Percentiles rank a stretch among this genome's conserved stretches.
Conservation (phyloP, 1,140 invertebrate genomes). For the Mesaphorura yosii region DNA sequence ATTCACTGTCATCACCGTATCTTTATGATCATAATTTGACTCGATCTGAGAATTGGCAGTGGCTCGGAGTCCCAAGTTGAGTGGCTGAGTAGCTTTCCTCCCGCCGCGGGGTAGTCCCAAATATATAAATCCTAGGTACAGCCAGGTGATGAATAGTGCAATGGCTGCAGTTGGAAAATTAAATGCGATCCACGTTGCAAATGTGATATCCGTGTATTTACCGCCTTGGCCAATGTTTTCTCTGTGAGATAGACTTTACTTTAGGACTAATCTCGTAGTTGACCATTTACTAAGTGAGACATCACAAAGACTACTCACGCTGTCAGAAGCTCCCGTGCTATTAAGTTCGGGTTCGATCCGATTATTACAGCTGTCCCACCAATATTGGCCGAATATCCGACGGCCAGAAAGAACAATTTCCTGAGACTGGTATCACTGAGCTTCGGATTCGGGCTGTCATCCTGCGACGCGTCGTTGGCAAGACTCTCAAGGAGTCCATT, state of each 20-base stretch:
- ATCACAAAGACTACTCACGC: no score
- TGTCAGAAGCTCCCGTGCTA: constrained; percentile 42
- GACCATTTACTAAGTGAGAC: no score
- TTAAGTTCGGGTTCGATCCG: constrained; percentile 45
- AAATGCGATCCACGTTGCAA: constrained; percentile 16
- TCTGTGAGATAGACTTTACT: not conserved
- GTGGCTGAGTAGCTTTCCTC: no score
- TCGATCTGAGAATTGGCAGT: no score
- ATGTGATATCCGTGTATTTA: constrained; percentile 14
- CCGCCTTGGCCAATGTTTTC: constrained; percentile 11
- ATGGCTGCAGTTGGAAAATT: constrained; percentile 9
- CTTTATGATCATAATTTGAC: no score
- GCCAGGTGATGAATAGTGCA: constrained; percentile 11
- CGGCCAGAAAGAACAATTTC: constrained; percentile 48
- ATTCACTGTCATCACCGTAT: no score
- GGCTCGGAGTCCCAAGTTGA: no score
- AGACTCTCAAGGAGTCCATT: constrained; percentile 10
- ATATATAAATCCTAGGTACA: not conserved
- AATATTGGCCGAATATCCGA: constrained; percentile 45
- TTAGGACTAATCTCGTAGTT: no score
- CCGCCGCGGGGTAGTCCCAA: no score
- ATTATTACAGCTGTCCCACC: constrained; percentile 46
- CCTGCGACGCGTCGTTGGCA: not conserved
- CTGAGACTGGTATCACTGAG: not conserved
- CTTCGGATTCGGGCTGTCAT: not conserved